A percentile compares a stretch with the other conserved stretches of the same genome.
These are phyloP conservation scores for Pyxicephalus adspersus DNA, from an alignment of 2,113 vertebrate species.

Conservation along the genomic window DNA sequence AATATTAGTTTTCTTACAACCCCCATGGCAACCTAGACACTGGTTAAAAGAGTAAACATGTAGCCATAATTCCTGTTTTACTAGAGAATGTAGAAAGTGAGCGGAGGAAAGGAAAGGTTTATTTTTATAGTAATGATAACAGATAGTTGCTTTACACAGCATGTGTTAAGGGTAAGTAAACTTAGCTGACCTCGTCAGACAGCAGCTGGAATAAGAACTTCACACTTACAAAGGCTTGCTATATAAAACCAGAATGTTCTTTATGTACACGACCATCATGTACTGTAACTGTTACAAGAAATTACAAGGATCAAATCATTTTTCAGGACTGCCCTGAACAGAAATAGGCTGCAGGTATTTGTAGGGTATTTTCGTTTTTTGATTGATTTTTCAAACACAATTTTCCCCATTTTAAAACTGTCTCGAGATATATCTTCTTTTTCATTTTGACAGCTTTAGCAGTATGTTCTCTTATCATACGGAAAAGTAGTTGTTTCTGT, in stretches of 20 bases:
- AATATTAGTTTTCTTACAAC: not conserved
- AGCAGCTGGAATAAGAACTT: conserved; percentile 39
- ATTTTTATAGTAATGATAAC: conserved; percentile 40
- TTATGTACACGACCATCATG: conserved; percentile 42
- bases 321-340: not conserved
- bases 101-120: conserved; percentile 17
- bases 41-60: not conserved
- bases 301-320: conserved; percentile 4
- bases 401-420: too few species aligned
- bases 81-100: not conserved
- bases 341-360: conserved; percentile 11
- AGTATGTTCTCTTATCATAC: too few species aligned
- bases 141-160: conserved; percentile 44
- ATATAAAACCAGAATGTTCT: conserved; percentile 40
- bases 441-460: too few species aligned
- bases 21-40: not conserved
- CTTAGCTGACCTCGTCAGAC: conserved; percentile 38
- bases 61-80: conserved; percentile 3
- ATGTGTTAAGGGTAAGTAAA: conserved; percentile 42
- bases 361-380: not conserved
- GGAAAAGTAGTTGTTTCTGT: too few species aligned
- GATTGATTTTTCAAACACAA: too few species aligned
- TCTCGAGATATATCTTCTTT: too few species aligned
- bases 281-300: conserved; percentile 41
- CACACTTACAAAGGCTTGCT: conserved; percentile 38